These are phyloP conservation scores for Drosophila equinoxialis DNA, from an alignment of 1,140 invertebrate species.

Conservation along the genomic window DNA sequence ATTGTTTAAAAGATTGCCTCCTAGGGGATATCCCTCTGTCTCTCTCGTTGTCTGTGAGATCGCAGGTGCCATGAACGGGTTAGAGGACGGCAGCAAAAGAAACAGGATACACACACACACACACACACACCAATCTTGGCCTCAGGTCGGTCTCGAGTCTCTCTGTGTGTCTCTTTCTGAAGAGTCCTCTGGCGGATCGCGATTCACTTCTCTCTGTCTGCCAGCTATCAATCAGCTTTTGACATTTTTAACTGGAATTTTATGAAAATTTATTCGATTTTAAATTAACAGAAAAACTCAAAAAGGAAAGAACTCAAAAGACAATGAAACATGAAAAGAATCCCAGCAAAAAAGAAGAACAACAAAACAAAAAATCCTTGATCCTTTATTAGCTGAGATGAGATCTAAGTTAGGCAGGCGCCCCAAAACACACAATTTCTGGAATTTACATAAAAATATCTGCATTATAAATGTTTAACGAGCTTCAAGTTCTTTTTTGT, in stretches of 20 bases:
- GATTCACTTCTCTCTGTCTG: constrained; percentile 52
- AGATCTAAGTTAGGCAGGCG: constrained; percentile 37
- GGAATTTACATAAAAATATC: constrained; percentile 79
- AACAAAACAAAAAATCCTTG: constrained; percentile 32
- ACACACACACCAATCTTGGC: constrained; percentile 24
- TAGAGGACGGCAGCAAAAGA: constrained; percentile 25
- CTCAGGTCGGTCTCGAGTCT: constrained; percentile 35
- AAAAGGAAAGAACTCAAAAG: constrained; percentile 6
- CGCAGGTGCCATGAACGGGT: constrained; percentile 63
- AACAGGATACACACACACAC: constrained; percentile 61
- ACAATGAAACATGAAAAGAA: constrained; percentile 7
- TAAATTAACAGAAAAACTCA: constrained; percentile 67
- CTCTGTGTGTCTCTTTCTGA: background rate
- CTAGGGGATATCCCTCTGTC: constrained; percentile 20
- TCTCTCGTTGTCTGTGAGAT: background rate
- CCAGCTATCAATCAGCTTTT: constrained; percentile 81
- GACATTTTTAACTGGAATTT: constrained; percentile 81
- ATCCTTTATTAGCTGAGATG: constrained; percentile 54
- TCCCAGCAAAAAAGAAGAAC: constrained; percentile 19
- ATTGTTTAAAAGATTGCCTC: constrained; percentile 69
- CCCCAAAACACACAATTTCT: constrained; percentile 55
- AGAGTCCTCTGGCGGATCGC: background rate
- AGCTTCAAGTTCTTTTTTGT: constrained; percentile 29
- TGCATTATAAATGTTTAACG: constrained; percentile 55
- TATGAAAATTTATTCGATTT: constrained; percentile 81